Percentiles rank a stretch among this genome's conserved stretches.
These are phyloP conservation scores for Mola mola DNA, from an alignment of 2,113 vertebrate species.

Conservation along the genomic window DNA sequence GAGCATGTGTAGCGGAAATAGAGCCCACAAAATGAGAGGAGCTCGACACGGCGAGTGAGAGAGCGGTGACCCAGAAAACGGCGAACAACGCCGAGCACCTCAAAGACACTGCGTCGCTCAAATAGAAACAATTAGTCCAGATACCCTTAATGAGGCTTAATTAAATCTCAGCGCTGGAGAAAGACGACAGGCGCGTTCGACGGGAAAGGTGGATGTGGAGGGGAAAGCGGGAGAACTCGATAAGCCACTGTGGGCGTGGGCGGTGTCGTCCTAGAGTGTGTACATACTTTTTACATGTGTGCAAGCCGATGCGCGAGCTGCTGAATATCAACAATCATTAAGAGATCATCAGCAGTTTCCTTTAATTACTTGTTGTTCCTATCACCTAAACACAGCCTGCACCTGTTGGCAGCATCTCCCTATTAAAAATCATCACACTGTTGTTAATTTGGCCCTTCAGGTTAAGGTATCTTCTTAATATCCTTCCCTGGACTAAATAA, in stretches of 20 bases:
- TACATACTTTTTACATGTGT: constrained; percentile 7
- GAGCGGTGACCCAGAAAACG: constrained; percentile 82
- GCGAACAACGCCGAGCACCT: constrained; percentile 69
- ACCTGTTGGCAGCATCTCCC: constrained; percentile 32
- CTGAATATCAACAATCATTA: constrained; percentile 65
- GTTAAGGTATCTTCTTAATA: constrained; percentile 49
- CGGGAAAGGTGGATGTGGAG: constrained; percentile 63
- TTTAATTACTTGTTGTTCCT: constrained; percentile 48
- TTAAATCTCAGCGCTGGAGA: constrained; percentile 77
- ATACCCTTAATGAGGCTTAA: constrained; percentile 82
- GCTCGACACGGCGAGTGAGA: constrained; percentile 55
- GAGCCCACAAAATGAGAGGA: constrained; percentile 59
- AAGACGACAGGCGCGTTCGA: constrained; percentile 54
- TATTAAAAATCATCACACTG: constrained; percentile 37
- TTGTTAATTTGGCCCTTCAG: constrained; percentile 52
- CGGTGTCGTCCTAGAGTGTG: too few species aligned
- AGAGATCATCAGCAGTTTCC: constrained; percentile 47
- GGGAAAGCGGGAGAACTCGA: constrained; percentile 58
- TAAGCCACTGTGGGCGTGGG: constrained; percentile 22
- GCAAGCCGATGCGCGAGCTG: constrained; percentile 34
- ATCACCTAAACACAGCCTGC: constrained; percentile 40
- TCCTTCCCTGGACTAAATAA: constrained; percentile 74
- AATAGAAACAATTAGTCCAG: constrained; percentile 89
- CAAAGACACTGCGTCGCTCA: constrained; percentile 77
- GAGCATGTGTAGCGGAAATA: constrained; percentile 29